Evolutionary conservation across 2,797 vertebrate genomes (phyloP).

Genomic region (Apogon hyalosoma): DNA sequence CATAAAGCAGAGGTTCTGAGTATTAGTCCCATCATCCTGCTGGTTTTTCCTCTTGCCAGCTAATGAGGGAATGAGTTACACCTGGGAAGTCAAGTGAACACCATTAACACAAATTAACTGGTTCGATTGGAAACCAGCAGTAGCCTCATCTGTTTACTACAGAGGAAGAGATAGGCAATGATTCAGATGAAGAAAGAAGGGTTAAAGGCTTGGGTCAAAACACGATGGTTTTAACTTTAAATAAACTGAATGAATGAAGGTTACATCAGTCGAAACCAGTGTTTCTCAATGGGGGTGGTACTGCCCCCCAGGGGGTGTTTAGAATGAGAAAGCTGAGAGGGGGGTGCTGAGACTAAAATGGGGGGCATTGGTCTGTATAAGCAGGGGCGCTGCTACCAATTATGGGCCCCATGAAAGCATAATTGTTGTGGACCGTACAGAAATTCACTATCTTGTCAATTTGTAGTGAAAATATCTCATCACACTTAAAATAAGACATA

Average conservation of each 20-base stretch:
- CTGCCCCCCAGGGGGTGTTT: too few relatives aligned
- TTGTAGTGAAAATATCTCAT: too few relatives aligned
- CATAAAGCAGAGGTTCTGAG: not conserved
- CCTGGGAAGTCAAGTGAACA: conserved; percentile 28
- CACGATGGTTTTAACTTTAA: not conserved
- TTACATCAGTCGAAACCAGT: not conserved
- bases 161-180: not conserved
- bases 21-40: conserved; percentile 14
- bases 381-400: too few relatives aligned
- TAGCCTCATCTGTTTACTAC: not conserved
- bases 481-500: too few relatives aligned
- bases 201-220: not conserved
- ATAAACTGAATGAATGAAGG: not conserved
- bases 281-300: too few relatives aligned
- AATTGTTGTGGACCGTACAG: too few relatives aligned
- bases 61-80: conserved; percentile 36
- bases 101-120: conserved; percentile 48
- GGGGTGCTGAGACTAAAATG: too few relatives aligned
- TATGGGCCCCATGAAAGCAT: too few relatives aligned
- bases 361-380: too few relatives aligned
- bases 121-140: conserved; percentile 20
- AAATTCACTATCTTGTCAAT: too few relatives aligned
- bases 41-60: conserved; percentile 33
- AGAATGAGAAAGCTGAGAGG: too few relatives aligned
- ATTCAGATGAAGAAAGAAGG: not conserved